Evolutionary conservation across 2,888 invertebrate species (phyloP).

Genomic region (Brachycybe producta): DNA sequence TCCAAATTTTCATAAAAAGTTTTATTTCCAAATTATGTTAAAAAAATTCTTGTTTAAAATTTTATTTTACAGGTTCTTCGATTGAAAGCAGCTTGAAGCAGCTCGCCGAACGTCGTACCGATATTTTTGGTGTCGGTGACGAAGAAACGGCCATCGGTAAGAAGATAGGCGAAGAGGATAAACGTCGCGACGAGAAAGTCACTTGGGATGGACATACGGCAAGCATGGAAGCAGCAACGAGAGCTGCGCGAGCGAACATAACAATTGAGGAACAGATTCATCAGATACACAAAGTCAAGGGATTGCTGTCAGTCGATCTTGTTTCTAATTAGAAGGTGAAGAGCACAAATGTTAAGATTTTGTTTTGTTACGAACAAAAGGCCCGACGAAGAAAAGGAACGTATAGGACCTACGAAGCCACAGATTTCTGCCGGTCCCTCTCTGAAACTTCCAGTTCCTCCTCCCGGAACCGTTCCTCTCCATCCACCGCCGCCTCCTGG

Average conservation of each 20-base stretch:
- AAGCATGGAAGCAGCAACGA: constrained; percentile 86
- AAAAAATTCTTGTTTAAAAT: no score
- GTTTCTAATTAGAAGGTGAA: background rate
- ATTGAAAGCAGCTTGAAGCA: constrained; percentile 91
- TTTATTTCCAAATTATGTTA: no score
- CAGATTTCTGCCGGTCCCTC: constrained; percentile 28
- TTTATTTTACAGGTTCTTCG: constrained; percentile 52
- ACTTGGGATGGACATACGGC: constrained; percentile 99
- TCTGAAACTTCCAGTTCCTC: constrained; percentile 39
- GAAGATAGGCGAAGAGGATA: constrained; percentile 85
- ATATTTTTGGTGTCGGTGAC: constrained; percentile 97
- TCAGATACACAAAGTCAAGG: constrained; percentile 92
- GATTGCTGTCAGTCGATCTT: constrained; percentile 47
- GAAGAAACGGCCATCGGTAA: constrained; percentile 99
- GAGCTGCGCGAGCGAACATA: constrained; percentile 87
- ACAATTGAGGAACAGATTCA: constrained; percentile 94
- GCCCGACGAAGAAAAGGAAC: constrained; percentile 92
- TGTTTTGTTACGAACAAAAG: constrained; percentile 23
- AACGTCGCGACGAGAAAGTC: constrained; percentile 68
- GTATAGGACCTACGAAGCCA: constrained; percentile 60
- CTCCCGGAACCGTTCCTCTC: constrained; percentile 25
- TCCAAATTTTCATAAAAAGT: no score
- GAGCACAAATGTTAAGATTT: background rate
- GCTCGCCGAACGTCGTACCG: constrained; percentile 95
- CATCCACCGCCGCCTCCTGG: constrained; percentile 22